phyloP scores from a whole-genome alignment of 1,140 invertebrate genomes.

The Ceratina calcarata region DNA sequence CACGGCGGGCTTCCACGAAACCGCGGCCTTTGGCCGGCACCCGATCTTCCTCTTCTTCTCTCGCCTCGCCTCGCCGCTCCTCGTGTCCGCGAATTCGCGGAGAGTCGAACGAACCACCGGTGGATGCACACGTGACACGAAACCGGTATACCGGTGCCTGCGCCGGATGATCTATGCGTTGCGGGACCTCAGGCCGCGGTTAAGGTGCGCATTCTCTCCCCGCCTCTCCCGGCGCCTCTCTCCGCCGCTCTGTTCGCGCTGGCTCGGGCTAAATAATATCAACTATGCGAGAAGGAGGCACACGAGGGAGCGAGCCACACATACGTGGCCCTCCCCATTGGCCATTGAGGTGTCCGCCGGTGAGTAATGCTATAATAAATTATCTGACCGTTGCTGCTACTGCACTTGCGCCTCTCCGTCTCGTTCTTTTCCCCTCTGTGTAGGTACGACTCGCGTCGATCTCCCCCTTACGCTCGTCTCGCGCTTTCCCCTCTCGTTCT shows the following conservation, averaged over 20 bases:
- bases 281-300: constrained; percentile 60
- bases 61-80: background rate
- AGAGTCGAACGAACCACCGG: constrained; percentile 14
- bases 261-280: constrained; percentile 73
- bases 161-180: constrained; percentile 53
- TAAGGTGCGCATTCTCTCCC: constrained; percentile 48
- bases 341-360: constrained; percentile 76
- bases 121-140: constrained; percentile 45
- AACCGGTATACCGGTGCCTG: constrained; percentile 54
- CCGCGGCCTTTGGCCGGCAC: background rate
- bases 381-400: constrained; percentile 68
- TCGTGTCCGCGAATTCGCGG: constrained; percentile 34
- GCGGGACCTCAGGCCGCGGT: constrained; percentile 41
- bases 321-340: constrained; percentile 63
- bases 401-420: constrained; percentile 58
- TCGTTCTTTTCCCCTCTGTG: constrained; percentile 2
- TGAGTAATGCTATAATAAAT: constrained; percentile 79
- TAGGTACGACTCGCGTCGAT: background rate
- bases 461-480: background rate
- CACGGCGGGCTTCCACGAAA: constrained; percentile 24
- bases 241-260: constrained; percentile 31
- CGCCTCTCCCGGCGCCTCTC: constrained; percentile 19
- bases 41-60: background rate
- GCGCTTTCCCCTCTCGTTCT: background rate
- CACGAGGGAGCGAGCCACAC: constrained; percentile 60